Evolutionary conservation across 2,113 vertebrate genomes (phyloP), one percentile per base, ranked within the genome.

Genomic region (Speoplatyrhinus poulsoni): DNA sequence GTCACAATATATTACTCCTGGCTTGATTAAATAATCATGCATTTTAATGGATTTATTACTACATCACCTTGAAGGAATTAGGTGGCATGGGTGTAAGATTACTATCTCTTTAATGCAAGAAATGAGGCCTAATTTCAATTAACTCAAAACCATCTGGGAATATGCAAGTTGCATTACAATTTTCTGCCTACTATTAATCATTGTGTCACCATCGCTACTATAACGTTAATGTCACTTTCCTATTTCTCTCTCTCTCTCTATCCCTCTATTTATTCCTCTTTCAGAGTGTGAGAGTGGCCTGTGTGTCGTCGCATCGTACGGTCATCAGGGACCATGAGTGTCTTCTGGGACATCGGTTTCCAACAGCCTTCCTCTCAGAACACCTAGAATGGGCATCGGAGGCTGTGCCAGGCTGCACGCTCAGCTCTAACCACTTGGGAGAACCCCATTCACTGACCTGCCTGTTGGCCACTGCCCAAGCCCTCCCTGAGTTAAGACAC

Each of bases 321-420:
- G 12, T 49, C 17, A 57, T 73, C 69, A 12, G 78, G 53, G 79
- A 84, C 83, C 87, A 93, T 93, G 91, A 87, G 67, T 77, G 80
- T 69, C 79, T 67, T 70, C 78, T 74, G 87, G 80, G 65, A 61
- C 17, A 68, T 84, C 76, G 67, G 52, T 82, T 62, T 70, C 58
- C 82, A 70, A 77, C 88, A 77, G 41, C 81, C 75, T 72, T 54
- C 65, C 77, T 85, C 26, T 63, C 79, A 66, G 85, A 90, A 83
- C 82, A 89, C 75, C 82, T 92, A 82, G 87, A 81, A 93, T 90
- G 90, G 86, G 85, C 82, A 81, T 76, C 33, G 54, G 70, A 67
- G 77, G 67, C 53, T 48, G 46, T 52, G 48, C 82, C 69, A 70
- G 73, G 82, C 78, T 76, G 53, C 69, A 64, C 41, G 47, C 77